Evolutionary conservation across 2,113 vertebrate species (phyloP).

Genomic region (Xiphophorus couchianus): DNA sequence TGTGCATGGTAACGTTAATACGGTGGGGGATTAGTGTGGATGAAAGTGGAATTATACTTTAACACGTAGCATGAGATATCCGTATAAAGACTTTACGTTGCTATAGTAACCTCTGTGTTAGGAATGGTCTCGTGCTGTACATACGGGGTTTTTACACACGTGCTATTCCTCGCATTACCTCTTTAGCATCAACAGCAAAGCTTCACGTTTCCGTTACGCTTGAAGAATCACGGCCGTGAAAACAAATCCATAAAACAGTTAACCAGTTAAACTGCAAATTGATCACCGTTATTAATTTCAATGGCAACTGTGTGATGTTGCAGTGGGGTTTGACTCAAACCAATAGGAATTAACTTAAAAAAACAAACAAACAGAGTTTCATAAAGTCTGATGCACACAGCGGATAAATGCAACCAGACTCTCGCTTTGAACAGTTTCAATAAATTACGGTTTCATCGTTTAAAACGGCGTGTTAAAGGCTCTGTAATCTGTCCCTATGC

Average conservation of each 20-base stretch:
- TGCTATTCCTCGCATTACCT: neutral
- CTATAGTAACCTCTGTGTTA: neutral
- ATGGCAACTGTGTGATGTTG: no score
- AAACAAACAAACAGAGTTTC: neutral
- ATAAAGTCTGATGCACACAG: neutral
- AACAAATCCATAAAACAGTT: constrained; percentile 16
- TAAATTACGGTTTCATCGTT: neutral
- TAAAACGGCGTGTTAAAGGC: neutral
- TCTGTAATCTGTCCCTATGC: neutral
- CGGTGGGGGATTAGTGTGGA: neutral
- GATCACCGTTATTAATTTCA: neutral
- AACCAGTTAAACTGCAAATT: constrained; percentile 1
- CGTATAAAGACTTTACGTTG: constrained; percentile 3
- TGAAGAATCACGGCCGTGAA: neutral
- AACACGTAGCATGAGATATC: constrained; percentile 27
- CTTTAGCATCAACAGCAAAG: neutral
- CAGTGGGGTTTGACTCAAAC: neutral
- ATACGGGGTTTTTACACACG: neutral
- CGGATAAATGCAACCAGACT: neutral
- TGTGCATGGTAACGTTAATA: neutral
- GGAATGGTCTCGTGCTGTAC: neutral
- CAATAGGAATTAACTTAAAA: neutral
- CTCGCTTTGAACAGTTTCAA: neutral
- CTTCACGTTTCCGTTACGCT: neutral
- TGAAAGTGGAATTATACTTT: constrained; percentile 1